These are phyloP conservation scores for Prietella phreatophila DNA, from an alignment of 2,113 vertebrate species.

Conservation along the genomic window DNA sequence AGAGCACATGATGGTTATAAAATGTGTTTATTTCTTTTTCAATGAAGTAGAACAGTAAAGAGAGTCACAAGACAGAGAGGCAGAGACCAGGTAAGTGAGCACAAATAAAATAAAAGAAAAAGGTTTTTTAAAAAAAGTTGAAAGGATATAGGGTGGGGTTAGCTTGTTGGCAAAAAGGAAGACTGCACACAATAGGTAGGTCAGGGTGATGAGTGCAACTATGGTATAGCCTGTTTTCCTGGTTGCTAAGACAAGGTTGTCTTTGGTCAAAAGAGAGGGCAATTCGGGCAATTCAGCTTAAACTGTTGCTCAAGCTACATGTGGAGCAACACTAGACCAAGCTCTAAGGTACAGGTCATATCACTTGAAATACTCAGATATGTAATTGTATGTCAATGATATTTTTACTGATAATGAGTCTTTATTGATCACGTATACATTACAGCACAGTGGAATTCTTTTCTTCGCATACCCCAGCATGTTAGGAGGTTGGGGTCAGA, in stretches of 20 bases:
- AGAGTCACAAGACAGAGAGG: slow-evolving; percentile 1
- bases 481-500: too few relatives aligned
- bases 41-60: not conserved
- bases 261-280: too few relatives aligned
- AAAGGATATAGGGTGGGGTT: not conserved
- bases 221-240: not conserved
- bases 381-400: not conserved
- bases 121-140: not conserved
- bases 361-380: not conserved
- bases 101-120: not conserved
- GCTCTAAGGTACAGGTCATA: too few relatives aligned
- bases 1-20: slow-evolving; percentile 23
- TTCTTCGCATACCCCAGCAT: too few relatives aligned
- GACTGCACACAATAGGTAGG: not conserved
- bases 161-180: not conserved
- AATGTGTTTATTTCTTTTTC: slow-evolving; percentile 7
- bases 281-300: not conserved
- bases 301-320: not conserved
- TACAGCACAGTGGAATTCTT: too few relatives aligned
- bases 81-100: not conserved
- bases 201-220: not conserved
- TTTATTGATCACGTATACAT: too few relatives aligned
- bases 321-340: not conserved
- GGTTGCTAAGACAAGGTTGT: not conserved
- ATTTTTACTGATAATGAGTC: too few relatives aligned